A percentile compares a stretch with the other conserved stretches of the same genome.
These are phyloP conservation scores for Cyprinodon brontotheroides DNA, from an alignment of 2,113 vertebrate species.

Conservation along the genomic window DNA sequence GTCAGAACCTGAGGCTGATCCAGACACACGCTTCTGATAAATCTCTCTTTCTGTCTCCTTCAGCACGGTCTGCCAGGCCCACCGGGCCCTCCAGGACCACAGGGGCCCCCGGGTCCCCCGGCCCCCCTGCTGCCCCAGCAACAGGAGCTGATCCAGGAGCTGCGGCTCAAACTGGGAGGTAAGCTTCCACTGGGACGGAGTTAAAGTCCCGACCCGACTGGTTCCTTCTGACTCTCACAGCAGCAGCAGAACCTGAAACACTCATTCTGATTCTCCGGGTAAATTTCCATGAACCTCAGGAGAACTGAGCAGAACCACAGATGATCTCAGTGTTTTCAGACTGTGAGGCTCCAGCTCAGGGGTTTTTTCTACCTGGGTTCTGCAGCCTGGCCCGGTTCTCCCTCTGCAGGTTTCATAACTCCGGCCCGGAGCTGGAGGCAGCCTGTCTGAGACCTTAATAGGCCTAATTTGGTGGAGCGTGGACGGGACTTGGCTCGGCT, in stretches of 20 bases:
- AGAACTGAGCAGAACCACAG: too few species aligned
- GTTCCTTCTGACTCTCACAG: too few species aligned
- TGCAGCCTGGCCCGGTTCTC: conserved; percentile 10
- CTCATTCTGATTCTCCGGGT: too few species aligned
- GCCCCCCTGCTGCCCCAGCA: conserved; percentile 66
- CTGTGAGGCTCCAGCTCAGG: too few species aligned
- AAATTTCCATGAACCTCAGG: too few species aligned
- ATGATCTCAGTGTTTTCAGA: too few species aligned
- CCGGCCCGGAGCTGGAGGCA: conserved; percentile 32
- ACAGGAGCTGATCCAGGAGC: conserved; percentile 72
- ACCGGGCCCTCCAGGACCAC: conserved; percentile 78
- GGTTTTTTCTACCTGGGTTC: too few species aligned
- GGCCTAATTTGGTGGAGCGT: conserved; percentile 75
- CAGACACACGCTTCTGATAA: neutral
- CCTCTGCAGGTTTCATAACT: conserved; percentile 16
- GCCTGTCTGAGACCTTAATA: conserved; percentile 75
- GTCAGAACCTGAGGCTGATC: too few species aligned
- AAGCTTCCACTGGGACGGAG: neutral
- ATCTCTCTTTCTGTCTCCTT: conserved; percentile 32
- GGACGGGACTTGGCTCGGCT: conserved; percentile 72
- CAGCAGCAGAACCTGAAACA: too few species aligned
- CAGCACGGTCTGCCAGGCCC: conserved; percentile 79
- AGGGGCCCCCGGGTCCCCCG: conserved; percentile 72
- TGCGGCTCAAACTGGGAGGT: conserved; percentile 74
- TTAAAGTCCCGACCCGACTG: too few species aligned